These are phyloP conservation scores for Rhizomys pruinosus DNA, from an alignment of 2,113 vertebrate species.

Conservation along the genomic window DNA sequence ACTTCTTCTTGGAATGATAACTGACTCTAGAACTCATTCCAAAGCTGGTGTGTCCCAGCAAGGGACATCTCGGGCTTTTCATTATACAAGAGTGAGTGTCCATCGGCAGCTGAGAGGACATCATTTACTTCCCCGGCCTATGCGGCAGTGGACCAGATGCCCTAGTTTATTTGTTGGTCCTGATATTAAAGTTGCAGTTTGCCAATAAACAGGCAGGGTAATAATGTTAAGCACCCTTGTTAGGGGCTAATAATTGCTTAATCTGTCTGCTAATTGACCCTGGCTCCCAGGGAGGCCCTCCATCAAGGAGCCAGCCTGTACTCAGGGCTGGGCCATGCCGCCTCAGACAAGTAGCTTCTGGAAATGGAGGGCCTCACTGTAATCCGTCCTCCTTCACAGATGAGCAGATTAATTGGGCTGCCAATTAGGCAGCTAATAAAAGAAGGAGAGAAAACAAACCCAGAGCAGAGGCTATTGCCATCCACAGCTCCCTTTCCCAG, in stretches of 20 bases:
- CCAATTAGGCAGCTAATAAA: conserved; percentile 89
- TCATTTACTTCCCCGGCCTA: conserved; percentile 85
- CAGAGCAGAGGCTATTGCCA: conserved; percentile 45
- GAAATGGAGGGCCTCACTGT: conserved; percentile 86
- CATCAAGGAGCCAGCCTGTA: conserved; percentile 85
- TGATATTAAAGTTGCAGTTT: conserved; percentile 89
- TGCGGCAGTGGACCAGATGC: conserved; percentile 86
- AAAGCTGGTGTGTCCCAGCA: conserved; percentile 82
- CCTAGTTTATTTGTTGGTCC: conserved; percentile 90
- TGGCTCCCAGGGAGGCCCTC: conserved; percentile 85
- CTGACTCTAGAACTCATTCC: conserved; percentile 83
- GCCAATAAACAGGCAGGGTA: conserved; percentile 92
- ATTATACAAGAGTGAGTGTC: conserved; percentile 81
- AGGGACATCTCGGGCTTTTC: conserved; percentile 83
- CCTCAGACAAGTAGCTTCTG: conserved; percentile 88
- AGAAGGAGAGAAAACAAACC: conserved; percentile 79
- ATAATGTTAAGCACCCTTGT: conserved; percentile 91
- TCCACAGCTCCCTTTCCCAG: conserved; percentile 12
- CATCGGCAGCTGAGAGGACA: conserved; percentile 81
- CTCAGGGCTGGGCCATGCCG: conserved; percentile 84
- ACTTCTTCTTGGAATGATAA: conserved; percentile 73
- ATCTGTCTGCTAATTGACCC: conserved; percentile 94
- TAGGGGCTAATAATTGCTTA: conserved; percentile 93
- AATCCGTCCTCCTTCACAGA: conserved; percentile 90
- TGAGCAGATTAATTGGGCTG: conserved; percentile 91